Evolutionary conservation across 2,888 invertebrate genomes (phyloP).

Genomic region (Drosophila formosana): DNA sequence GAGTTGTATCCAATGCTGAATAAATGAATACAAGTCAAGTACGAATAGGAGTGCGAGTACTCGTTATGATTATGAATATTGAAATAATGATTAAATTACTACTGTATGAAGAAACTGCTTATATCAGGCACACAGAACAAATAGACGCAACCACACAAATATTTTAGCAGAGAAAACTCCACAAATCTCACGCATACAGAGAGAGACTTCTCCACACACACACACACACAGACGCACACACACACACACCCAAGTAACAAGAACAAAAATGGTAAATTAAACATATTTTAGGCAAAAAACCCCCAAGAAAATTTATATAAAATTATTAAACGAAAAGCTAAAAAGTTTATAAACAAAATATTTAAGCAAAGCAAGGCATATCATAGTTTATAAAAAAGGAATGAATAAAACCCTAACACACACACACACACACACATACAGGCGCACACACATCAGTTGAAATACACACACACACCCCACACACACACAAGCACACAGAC

Average conservation of each 20-base stretch:
- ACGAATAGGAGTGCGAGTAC: slow-evolving; percentile 26
- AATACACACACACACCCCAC: slow-evolving; percentile 36
- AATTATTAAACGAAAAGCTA: slow-evolving; percentile 63
- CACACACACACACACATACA: slow-evolving; percentile 34
- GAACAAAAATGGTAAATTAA: slow-evolving; percentile 51
- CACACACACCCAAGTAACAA: slow-evolving; percentile 23
- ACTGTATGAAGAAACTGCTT: slow-evolving; percentile 56
- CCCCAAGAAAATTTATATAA: slow-evolving; percentile 67
- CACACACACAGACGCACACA: slow-evolving; percentile 24
- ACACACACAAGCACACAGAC: slow-evolving; percentile 21
- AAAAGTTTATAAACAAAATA: slow-evolving; percentile 62
- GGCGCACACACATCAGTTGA: slow-evolving; percentile 22
- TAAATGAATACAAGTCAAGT: slow-evolving; percentile 52
- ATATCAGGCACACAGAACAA: slow-evolving; percentile 70
- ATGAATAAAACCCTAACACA: slow-evolving; percentile 21
- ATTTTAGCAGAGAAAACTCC: slow-evolving; percentile 58
- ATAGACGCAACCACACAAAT: slow-evolving; percentile 48
- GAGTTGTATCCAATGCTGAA: slow-evolving; percentile 72
- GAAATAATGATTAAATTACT: slow-evolving; percentile 34
- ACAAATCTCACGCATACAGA: slow-evolving; percentile 8
- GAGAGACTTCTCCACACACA: slow-evolving; percentile 14
- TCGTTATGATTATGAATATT: slow-evolving; percentile 43
- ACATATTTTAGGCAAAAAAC: slow-evolving; percentile 83
- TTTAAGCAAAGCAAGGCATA: slow-evolving; percentile 89
- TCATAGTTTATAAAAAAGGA: slow-evolving; percentile 90